These are phyloP conservation scores for Limnephilus auricula DNA, from an alignment of 2,888 invertebrate species.

Conservation along the genomic window DNA sequence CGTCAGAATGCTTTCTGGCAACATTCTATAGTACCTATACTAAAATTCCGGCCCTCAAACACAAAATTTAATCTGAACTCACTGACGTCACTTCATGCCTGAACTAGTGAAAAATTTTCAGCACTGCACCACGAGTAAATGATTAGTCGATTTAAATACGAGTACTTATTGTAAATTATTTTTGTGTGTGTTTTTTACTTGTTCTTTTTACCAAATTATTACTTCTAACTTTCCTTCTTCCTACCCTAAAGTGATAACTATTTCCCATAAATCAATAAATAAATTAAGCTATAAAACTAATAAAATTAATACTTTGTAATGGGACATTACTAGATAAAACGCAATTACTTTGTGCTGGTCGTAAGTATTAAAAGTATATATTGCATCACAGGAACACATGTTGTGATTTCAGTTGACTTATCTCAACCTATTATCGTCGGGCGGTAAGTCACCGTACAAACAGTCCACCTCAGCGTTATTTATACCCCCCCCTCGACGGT, in stretches of 20 bases:
- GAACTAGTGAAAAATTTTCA: too few species aligned
- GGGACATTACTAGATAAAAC: not conserved
- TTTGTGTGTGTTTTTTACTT: not conserved
- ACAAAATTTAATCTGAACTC: too few species aligned
- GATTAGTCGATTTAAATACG: too few species aligned
- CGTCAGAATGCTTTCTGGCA: too few species aligned
- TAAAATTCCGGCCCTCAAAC: too few species aligned
- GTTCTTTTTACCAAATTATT: not conserved
- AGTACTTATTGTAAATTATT: too few species aligned
- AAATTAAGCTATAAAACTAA: too few species aligned
- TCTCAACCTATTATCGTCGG: conserved; percentile 55
- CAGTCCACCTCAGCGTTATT: conserved; percentile 47
- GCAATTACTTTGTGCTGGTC: not conserved
- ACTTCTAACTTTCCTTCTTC: not conserved
- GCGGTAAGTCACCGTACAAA: conserved; percentile 55
- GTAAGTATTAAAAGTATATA: not conserved
- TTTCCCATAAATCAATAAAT: not conserved
- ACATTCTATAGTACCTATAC: too few species aligned
- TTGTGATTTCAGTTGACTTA: conserved; percentile 32
- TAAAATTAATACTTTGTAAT: not conserved
- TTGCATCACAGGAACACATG: not conserved
- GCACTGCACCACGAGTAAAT: too few species aligned
- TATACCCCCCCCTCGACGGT: conserved; percentile 50
- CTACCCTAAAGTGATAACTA: not conserved
- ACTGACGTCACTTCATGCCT: too few species aligned